Evolutionary conservation across 1,140 invertebrate genomes (phyloP).

Genomic region (Pseudobourletiella spinata): DNA sequence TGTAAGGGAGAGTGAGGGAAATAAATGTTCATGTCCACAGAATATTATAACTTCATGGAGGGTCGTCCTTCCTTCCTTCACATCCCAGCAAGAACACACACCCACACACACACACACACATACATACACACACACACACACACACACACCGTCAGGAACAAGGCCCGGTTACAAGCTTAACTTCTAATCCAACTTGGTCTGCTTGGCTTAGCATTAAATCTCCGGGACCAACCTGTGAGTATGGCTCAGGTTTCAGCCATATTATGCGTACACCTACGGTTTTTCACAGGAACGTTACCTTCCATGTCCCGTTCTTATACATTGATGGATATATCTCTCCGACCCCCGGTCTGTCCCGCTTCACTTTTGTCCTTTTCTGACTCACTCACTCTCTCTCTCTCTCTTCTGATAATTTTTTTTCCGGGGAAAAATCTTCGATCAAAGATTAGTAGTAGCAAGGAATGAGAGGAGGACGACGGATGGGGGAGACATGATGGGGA

Average conservation of each 20-base stretch:
- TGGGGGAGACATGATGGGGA: background rate
- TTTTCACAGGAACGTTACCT: background rate
- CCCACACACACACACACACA: background rate
- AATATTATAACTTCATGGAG: background rate
- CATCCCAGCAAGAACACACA: background rate
- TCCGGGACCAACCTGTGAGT: too few relatives aligned
- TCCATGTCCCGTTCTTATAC: background rate
- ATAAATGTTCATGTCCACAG: background rate
- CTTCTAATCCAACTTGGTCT: background rate
- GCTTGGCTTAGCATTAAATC: background rate
- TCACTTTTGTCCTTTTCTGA: conserved; percentile 36
- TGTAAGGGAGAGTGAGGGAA: too few relatives aligned
- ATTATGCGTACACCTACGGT: background rate
- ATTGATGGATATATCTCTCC: background rate
- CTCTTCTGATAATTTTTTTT: too few relatives aligned
- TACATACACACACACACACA: conserved; percentile 14
- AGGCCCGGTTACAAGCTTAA: background rate
- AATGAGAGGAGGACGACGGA: too few relatives aligned
- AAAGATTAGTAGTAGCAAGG: background rate
- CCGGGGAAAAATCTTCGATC: too few relatives aligned
- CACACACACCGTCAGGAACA: conserved; percentile 2
- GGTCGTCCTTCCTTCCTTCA: background rate
- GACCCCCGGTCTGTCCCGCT: background rate
- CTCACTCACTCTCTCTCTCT: too few relatives aligned
- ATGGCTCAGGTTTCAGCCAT: too few relatives aligned